These are phyloP conservation scores for Protobothrops flavoviridis DNA, from an alignment of 2,113 vertebrate species.

Conservation along the genomic window DNA sequence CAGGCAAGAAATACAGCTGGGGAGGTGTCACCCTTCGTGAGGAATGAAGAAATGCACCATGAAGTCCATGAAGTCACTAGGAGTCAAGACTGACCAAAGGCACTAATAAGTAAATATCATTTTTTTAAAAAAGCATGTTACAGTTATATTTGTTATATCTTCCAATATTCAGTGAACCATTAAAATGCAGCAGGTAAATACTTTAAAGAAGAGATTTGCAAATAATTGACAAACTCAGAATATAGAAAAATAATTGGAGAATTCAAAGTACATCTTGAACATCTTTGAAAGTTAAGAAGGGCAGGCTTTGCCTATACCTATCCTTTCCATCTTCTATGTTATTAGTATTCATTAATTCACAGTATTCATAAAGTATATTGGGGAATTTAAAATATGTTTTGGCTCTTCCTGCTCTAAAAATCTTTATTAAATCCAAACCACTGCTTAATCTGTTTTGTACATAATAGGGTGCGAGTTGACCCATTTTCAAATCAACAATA, in stretches of 20 bases:
- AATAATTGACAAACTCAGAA: conserved; percentile 13
- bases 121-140: background rate
- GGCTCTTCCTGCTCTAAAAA: conserved; percentile 32
- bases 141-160: conserved; percentile 6
- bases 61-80: background rate
- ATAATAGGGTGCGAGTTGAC: conserved; percentile 25
- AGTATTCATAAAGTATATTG: conserved; percentile 33
- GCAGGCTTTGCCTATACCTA: conserved; percentile 28
- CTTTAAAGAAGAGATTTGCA: conserved; percentile 20
- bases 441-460: conserved; percentile 45
- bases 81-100: background rate
- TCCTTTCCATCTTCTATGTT: conserved; percentile 29
- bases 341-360: conserved; percentile 38
- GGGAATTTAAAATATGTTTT: conserved; percentile 58
- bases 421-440: conserved; percentile 30
- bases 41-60: too few relatives aligned
- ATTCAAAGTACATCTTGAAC: conserved; percentile 37
- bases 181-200: conserved; percentile 21
- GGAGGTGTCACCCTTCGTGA: too few relatives aligned
- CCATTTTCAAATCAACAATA: conserved; percentile 2
- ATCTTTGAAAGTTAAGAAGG: conserved; percentile 22
- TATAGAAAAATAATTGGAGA: conserved; percentile 14
- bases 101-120: background rate
- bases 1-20: too few relatives aligned
- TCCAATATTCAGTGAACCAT: conserved; percentile 23